These are phyloP conservation scores for Formica exsecta DNA, from an alignment of 1,140 invertebrate genomes.

Conservation along the genomic window DNA sequence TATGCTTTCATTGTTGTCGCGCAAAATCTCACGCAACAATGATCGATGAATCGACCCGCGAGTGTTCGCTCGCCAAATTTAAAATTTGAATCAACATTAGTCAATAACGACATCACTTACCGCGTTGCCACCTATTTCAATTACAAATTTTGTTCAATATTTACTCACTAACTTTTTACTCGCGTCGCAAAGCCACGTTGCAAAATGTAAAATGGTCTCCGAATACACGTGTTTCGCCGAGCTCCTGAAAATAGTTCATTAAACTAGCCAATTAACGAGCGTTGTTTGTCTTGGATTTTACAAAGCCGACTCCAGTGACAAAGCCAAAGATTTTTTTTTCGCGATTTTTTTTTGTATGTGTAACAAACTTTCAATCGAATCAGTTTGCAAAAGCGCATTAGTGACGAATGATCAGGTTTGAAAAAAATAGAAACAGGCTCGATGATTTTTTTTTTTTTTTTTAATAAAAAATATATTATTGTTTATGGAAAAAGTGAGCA, in stretches of 20 bases:
- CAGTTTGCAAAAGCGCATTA: constrained; percentile 21
- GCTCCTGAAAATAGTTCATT: constrained; percentile 32
- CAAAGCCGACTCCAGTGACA: not conserved
- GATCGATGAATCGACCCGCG: constrained; percentile 33
- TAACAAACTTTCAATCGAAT: constrained; percentile 14
- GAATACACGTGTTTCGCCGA: constrained; percentile 10
- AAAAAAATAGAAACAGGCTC: not conserved
- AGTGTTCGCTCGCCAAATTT: constrained; percentile 1
- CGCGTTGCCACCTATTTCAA: constrained; percentile 41
- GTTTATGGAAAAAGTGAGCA: not conserved
- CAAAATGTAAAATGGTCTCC: constrained; percentile 18
- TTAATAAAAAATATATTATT: not conserved
- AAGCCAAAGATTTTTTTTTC: not conserved
- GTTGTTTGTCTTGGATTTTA: constrained; percentile 43
- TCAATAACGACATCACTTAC: constrained; percentile 54
- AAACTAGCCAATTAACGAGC: constrained; percentile 34
- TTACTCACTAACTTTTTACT: constrained; percentile 33
- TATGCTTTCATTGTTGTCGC: not conserved
- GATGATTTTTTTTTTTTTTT: constrained; percentile 1
- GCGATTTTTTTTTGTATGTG: not conserved
- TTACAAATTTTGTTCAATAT: constrained; percentile 62
- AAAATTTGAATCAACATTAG: constrained; percentile 17
- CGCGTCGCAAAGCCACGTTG: not conserved
- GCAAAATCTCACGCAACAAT: not conserved
- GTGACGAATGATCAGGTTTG: not conserved